phyloP scores from a whole-genome alignment of 2,888 invertebrate genomes.

The Rhogogaster chlorosoma region DNA sequence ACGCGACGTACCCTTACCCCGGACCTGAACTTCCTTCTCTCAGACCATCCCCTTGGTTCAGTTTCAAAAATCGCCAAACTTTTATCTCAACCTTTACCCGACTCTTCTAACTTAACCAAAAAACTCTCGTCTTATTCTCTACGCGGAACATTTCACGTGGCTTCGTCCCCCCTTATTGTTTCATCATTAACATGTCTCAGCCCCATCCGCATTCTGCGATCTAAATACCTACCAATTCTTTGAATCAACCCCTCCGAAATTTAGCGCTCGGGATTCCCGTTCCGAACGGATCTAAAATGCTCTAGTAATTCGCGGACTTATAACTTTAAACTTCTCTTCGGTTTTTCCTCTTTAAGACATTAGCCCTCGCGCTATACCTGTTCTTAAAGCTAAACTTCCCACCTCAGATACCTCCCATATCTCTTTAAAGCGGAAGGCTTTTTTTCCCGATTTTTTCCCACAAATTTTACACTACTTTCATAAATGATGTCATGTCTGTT shows the following conservation, averaged over 20 bases:
- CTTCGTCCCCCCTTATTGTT: background rate
- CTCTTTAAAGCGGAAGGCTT: background rate
- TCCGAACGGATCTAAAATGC: background rate
- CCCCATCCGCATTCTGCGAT: background rate
- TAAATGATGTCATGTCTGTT: background rate
- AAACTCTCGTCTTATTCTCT: background rate
- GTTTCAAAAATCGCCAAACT: background rate
- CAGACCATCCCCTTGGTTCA: background rate
- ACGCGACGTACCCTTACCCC: slow-evolving; percentile 3
- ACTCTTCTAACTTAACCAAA: background rate
- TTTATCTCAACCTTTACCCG: background rate
- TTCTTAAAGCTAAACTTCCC: background rate
- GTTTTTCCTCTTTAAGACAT: background rate
- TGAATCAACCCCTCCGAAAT: background rate
- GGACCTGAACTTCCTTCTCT: background rate
- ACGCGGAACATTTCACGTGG: background rate
- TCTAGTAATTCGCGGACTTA: background rate
- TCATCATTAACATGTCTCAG: background rate
- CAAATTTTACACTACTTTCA: background rate
- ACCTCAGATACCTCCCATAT: too few relatives aligned
- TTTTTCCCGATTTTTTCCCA: background rate
- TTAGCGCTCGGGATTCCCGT: background rate
- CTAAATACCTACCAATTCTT: background rate
- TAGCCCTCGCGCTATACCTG: background rate
- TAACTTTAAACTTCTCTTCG: background rate